Conservation (phyloP, 2,113 vertebrate genomes). For the Miniopterus natalensis region DNA sequence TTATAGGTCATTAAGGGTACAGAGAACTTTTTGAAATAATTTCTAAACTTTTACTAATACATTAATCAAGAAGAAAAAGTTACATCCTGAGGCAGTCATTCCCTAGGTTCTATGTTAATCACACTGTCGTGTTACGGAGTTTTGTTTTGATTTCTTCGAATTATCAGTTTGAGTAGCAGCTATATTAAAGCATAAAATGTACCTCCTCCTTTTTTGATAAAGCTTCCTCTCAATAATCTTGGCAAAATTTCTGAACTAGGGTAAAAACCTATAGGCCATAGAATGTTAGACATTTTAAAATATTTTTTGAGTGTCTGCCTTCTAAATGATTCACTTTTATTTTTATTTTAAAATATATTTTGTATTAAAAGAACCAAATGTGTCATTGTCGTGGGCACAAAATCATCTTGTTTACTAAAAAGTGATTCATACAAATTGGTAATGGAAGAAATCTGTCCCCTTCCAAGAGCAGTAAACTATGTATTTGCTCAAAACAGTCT, state of each 20-base stretch:
- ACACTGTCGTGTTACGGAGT: background rate
- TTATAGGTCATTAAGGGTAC: background rate
- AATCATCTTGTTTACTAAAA: slow-evolving; percentile 74
- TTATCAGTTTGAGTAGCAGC: slow-evolving; percentile 42
- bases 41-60: slow-evolving; percentile 34
- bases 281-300: slow-evolving; percentile 45
- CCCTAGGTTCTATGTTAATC: background rate
- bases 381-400: slow-evolving; percentile 64
- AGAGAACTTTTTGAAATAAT: slow-evolving; percentile 28
- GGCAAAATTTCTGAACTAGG: slow-evolving; percentile 12
- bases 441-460: slow-evolving; percentile 69
- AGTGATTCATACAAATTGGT: slow-evolving; percentile 78
- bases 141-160: slow-evolving; percentile 22
- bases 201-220: background rate
- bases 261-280: background rate
- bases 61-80: slow-evolving; percentile 9
- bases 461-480: slow-evolving; percentile 65
- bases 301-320: slow-evolving; percentile 19
- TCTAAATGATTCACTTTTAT: slow-evolving; percentile 41
- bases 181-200: slow-evolving; percentile 11
- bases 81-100: background rate
- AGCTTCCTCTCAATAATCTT: slow-evolving; percentile 21
- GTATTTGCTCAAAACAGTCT: slow-evolving; percentile 68
- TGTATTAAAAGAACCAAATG: slow-evolving; percentile 71
- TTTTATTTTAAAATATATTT: slow-evolving; percentile 61